Percentiles rank a stretch among this genome's conserved stretches.
These are phyloP conservation scores for Crotalus horridus DNA, from an alignment of 2,113 vertebrate genomes.

Conservation along the genomic window DNA sequence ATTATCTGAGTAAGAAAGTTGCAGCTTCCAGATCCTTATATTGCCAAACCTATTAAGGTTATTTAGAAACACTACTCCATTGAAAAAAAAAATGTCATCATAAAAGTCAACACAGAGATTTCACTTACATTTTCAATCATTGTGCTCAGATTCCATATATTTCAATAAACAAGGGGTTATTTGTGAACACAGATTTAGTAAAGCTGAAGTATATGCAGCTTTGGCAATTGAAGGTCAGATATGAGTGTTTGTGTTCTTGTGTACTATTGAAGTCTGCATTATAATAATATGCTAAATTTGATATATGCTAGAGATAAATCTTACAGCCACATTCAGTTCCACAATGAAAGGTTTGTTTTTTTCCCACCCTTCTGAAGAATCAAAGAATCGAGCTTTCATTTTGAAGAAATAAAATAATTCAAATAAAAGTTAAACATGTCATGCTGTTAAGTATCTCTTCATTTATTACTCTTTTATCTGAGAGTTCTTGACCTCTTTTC, in stretches of 20 bases:
- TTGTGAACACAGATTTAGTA: neutral
- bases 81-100: neutral
- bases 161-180: neutral
- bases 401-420: neutral
- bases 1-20: neutral
- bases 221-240: slow-evolving; percentile 14
- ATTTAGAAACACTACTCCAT: neutral
- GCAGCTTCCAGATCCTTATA: neutral
- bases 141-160: neutral
- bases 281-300: slow-evolving; percentile 17
- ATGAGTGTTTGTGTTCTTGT: slow-evolving; percentile 15
- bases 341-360: slow-evolving; percentile 4
- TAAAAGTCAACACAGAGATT: neutral
- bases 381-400: neutral
- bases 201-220: neutral
- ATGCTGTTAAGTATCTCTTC: neutral
- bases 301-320: slow-evolving; percentile 12
- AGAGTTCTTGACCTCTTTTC: neutral
- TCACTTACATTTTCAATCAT: neutral
- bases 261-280: slow-evolving; percentile 3
- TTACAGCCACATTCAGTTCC: neutral
- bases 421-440: neutral
- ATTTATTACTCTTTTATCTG: neutral
- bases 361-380: neutral
- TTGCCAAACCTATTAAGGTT: neutral